Evolutionary conservation across 1,140 invertebrate genomes (phyloP), one percentile per base, ranked within the genome.

Genomic region (Drosophila watanabei): DNA sequence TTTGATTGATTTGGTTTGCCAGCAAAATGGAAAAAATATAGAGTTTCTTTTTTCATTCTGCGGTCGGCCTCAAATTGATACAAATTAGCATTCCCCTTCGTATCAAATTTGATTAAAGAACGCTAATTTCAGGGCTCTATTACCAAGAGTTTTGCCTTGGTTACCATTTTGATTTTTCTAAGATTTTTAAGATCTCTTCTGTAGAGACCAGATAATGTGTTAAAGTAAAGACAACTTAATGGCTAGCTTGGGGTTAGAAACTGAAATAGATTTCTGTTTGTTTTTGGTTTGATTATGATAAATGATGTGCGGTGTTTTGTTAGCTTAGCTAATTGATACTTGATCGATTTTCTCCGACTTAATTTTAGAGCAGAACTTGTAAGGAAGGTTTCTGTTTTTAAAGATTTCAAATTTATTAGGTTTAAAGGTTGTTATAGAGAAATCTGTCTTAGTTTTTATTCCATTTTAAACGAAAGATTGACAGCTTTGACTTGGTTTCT

Each of bases 61-160:
- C 52, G 75, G 62, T 76, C 39, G n/a, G 33, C n/a, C 43, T 37
- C 52, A 70, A 83, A 82, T 82, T 82, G 52, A 73, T 62, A 73
- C 58, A 66, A 82, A 83, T 82, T 82, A 77, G 43, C 65, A 57
- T 61, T 52, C 11, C 14, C 54, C 35, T 43, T 30, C 43, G 56
- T 72, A 82, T 66, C 61, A 37, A 82, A 82, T 82, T 77, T 71
- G 57, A 82, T 81, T 81, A 63, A 54, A 52, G 39, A 80, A 75
- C 63, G 54, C 62, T 76, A 37, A 30, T 54, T 68, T 75, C 30
- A 35, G 18, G 41, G 35, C 24, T 41, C 28, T 70, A 13, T 28
- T 43, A 28, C 16, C 11, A 41, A 35, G 10, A 41, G 14, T 48
- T 57, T 37, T 46, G 62, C 14, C 63, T 35, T 18, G 13, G 49